Percentiles rank a stretch among this genome's conserved stretches.
These are phyloP conservation scores for Thalpophila matura DNA, from an alignment of 2,888 invertebrate species.

Conservation along the genomic window DNA sequence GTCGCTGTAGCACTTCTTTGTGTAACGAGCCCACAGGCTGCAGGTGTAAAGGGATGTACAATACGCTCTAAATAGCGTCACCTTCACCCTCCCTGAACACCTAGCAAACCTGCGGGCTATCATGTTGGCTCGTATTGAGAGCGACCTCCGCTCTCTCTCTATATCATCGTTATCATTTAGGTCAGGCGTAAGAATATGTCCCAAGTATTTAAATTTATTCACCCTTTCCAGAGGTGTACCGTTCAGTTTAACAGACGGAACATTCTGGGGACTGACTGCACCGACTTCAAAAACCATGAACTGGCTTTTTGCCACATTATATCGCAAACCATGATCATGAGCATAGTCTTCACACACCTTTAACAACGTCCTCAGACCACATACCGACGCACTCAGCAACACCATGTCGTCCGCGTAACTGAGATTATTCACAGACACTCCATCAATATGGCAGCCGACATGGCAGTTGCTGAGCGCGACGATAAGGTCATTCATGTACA, in stretches of 20 bases:
- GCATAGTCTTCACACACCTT: constrained; percentile 9
- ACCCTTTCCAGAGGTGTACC: not conserved
- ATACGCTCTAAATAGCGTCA: too few relatives aligned
- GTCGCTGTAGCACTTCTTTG: too few relatives aligned
- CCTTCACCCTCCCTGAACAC: not conserved
- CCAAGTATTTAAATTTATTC: constrained; percentile 9
- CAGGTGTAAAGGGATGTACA: too few relatives aligned
- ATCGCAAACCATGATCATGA: constrained; percentile 7
- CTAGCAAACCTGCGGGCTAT: constrained; percentile 12
- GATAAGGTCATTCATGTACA: not conserved
- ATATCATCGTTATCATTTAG: constrained; percentile 1
- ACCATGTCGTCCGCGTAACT: constrained; percentile 14
- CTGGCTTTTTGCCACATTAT: constrained; percentile 9
- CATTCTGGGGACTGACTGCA: not conserved
- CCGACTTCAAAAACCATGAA: constrained; percentile 2
- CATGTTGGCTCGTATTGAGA: constrained; percentile 15
- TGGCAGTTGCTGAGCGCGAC: not conserved
- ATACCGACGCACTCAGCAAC: constrained; percentile 8
- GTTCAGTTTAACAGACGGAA: constrained; percentile 5
- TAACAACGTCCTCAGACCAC: constrained; percentile 3
- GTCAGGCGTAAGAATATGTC: constrained; percentile 4
- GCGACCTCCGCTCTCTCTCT: constrained; percentile 11
- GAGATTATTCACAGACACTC: constrained; percentile 5
- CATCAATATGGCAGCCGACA: constrained; percentile 10
- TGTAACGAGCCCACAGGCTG: too few relatives aligned